These are phyloP conservation scores for Plutella xylostella DNA, from an alignment of 2,888 invertebrate genomes.

Conservation along the genomic window DNA sequence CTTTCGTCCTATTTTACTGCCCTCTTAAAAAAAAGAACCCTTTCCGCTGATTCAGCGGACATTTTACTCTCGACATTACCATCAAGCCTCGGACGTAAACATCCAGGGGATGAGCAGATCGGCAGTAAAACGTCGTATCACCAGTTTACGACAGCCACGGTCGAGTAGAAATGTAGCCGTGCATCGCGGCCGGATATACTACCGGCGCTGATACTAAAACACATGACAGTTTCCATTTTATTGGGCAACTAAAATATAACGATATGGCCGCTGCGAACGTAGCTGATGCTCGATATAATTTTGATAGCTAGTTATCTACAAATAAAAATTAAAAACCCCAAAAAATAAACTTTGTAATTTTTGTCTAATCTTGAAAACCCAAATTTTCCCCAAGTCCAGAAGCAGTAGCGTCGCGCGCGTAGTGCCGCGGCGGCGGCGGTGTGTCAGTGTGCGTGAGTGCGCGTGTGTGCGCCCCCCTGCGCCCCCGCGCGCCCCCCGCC, in stretches of 20 bases:
- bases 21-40: constrained; percentile 17
- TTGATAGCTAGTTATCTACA: no score
- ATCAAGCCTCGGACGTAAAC: constrained; percentile 37
- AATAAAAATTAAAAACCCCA: no score
- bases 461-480: constrained; percentile 44
- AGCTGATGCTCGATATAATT: no score
- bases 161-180: constrained; percentile 19
- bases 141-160: constrained; percentile 37
- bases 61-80: constrained; percentile 29
- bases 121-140: constrained; percentile 40
- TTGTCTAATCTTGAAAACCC: constrained; percentile 2
- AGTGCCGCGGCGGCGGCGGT: constrained; percentile 26
- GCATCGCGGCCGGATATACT: no score
- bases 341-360: no score
- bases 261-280: no score
- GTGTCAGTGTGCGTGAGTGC: constrained; percentile 37
- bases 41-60: constrained; percentile 43
- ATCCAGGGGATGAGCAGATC: constrained; percentile 21
- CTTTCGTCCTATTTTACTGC: not conserved
- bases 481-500: constrained; percentile 55
- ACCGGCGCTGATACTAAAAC: no score
- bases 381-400: constrained; percentile 4
- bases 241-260: no score
- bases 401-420: not conserved
- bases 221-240: no score